Base-by-base conservation (phyloP, 2,797 vertebrate genomes). In the Furcifer pardalis region DNA sequence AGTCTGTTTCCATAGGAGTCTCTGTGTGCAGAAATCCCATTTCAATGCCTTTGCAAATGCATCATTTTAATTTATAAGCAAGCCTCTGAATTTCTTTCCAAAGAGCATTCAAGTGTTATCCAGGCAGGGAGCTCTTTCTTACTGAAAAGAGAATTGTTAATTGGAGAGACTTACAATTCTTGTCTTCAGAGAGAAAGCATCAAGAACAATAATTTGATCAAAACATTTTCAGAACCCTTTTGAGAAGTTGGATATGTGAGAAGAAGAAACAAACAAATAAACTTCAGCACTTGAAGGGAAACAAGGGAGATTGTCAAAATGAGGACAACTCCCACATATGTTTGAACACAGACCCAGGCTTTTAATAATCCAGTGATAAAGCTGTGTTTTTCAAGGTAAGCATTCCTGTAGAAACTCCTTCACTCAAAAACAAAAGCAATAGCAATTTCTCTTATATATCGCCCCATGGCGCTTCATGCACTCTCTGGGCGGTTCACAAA, bases 121-220 rank as follows among this genome's bases (percentile, higher is more conserved):
- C 52, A 56, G 59, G 30, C 52, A 40, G 79, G 35, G 46, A 35
- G 66, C 3, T 82, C 77, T 86, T 75, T 91, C 88, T 83, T 27
- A 63, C 44, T 75, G 71, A 90, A 93, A 93, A 90, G 65, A 83
- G 59, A 91, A 89, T 83, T 79, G 32, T 79, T 91, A 88, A 91
- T 91, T 83, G 91, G 17, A 59, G 88, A 88, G 92, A 44, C 42
- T 56, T 84, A 85, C 7, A 66, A 83, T 93, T 92, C 76, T 66
- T 63, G 81, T 49, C 84, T 90, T 73, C 69, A 77, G 84, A 94
- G 63, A 73, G 60, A 49, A 89, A 91, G 65, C 49, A 91, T 91
- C 81, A 91, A 90, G 74, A 90, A 86, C 68, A 92, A 76, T 86
- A 85, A 90, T 83, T 87, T 86, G 73, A 90, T 90, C 83, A 91